Conservation (phyloP, 2,888 invertebrate species). For the Alsophila aescularia region DNA sequence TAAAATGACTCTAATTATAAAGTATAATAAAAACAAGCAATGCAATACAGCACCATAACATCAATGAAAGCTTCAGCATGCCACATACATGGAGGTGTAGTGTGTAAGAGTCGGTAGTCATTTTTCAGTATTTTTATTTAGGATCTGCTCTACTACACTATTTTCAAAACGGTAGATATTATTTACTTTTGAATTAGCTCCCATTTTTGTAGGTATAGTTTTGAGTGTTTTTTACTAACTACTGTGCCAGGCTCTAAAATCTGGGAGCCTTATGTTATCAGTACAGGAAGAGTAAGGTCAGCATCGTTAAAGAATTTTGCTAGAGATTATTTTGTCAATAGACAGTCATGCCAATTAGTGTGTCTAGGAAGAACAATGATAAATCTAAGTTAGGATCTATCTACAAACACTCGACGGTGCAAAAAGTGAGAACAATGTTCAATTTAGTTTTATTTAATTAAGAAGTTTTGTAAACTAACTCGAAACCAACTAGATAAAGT, state of each 20-base stretch:
- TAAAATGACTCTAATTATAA: neutral
- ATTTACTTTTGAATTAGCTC: neutral
- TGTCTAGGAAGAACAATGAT: conserved; percentile 38
- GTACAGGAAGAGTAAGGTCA: conserved; percentile 12
- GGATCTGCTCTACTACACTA: conserved; percentile 14
- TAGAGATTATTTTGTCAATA: conserved; percentile 22
- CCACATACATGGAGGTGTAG: conserved; percentile 14
- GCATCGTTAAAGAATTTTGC: conserved; percentile 21
- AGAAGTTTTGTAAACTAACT: neutral
- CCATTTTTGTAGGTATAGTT: conserved; percentile 8
- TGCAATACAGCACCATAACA: neutral
- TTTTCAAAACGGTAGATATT: conserved; percentile 2
- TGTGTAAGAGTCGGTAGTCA: conserved; percentile 13
- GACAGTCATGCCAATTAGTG: conserved; percentile 31
- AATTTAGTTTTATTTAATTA: neutral
- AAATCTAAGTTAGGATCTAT: conserved; percentile 7
- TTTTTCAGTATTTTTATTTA: conserved; percentile 11
- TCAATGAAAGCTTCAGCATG: neutral
- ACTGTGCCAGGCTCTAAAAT: conserved; percentile 14
- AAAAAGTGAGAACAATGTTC: conserved; percentile 14
- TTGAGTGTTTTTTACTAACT: conserved; percentile 17
- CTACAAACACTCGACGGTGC: conserved; percentile 4
- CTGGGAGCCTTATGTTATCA: conserved; percentile 11
- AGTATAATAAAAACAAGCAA: neutral
- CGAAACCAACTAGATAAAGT: too few species aligned